Evolutionary conservation across 2,113 vertebrate species (phyloP).

Genomic region (Ramphastos sulfuratus): DNA sequence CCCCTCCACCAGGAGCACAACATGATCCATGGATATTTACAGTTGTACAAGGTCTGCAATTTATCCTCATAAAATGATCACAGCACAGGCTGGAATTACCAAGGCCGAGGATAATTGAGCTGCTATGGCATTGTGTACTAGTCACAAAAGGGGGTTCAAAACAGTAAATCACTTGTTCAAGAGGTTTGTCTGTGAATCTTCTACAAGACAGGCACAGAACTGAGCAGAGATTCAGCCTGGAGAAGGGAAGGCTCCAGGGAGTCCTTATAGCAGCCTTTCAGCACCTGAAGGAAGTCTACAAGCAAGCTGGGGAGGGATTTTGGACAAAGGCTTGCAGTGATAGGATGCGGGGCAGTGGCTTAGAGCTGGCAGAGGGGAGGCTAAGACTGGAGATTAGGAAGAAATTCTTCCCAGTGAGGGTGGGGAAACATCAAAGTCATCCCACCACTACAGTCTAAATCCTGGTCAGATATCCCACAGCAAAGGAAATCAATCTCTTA

Average conservation of each 20-base stretch:
- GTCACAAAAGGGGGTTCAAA: constrained; percentile 52
- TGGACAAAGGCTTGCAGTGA: too few species aligned
- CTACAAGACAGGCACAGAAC: neutral
- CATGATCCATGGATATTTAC: constrained; percentile 50
- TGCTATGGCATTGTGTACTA: neutral
- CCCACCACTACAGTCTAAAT: neutral
- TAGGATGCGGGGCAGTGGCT: too few species aligned
- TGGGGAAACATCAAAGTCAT: too few species aligned
- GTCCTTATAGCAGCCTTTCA: too few species aligned
- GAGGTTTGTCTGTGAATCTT: neutral
- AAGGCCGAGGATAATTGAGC: constrained; percentile 57
- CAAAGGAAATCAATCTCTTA: neutral
- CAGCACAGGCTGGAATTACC: constrained; percentile 50
- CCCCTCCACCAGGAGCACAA: neutral
- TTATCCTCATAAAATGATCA: constrained; percentile 66
- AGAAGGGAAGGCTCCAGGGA: too few species aligned
- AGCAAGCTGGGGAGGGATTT: too few species aligned
- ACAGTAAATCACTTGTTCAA: neutral
- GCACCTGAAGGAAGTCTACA: too few species aligned
- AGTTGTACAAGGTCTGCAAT: constrained; percentile 45
- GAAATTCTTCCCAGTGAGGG: too few species aligned
- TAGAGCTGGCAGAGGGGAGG: too few species aligned
- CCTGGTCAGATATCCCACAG: neutral
- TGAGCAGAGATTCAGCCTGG: neutral
- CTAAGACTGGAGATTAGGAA: too few species aligned